Base-by-base conservation (phyloP, 2,888 invertebrate genomes). In the Heliconius cydno region DNA sequence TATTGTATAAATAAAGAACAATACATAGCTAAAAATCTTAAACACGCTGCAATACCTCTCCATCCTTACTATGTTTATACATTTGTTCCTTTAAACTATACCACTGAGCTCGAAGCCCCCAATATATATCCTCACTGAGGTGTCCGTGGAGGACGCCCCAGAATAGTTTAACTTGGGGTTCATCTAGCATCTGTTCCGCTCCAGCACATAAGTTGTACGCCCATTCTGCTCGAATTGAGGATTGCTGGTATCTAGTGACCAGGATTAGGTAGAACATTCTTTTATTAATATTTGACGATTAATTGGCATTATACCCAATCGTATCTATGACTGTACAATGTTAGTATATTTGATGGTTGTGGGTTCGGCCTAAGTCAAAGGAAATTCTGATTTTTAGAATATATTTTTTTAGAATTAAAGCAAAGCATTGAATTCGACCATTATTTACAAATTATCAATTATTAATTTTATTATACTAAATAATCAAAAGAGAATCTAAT, bases 191-290 rank as follows among this genome's bases (percentile, higher is more conserved):
- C 85, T 93, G 94, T 81, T 94, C 94, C 0, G 92, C 94, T 71
- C 94, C 92, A 1, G 93, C 93, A 86, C 94, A 95, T 83, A 95
- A 85, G 85, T 95, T 95, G 89, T 95, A 95, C 12, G 95, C 94
- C 95, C 95, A 95, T 82, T 95, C 95, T 0, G 94, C 94, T n/a
- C 95, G 93, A 38, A 95, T 91, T 6, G 90, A 89, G 0, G 92
- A 86, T 83, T 95, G 95, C 72, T 93, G 94, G 85, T 95, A 95
- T 83, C 95, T 95, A 78, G 10, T 12, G n/a, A n/a, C 25, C n/a
- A 34, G 30, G 6, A 9, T 19, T 30, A 22, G 19, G 9, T 10
- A n/a, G 19, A 60, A n/a, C n/a, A 60, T 60, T 60, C 0, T n/a
- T 60, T 60, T 60, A 52, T 52, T 52, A 52, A 52, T 52, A 52